Evolutionary conservation across 2,797 vertebrate species (phyloP).

Genomic region (Gadopsis marmoratus): DNA sequence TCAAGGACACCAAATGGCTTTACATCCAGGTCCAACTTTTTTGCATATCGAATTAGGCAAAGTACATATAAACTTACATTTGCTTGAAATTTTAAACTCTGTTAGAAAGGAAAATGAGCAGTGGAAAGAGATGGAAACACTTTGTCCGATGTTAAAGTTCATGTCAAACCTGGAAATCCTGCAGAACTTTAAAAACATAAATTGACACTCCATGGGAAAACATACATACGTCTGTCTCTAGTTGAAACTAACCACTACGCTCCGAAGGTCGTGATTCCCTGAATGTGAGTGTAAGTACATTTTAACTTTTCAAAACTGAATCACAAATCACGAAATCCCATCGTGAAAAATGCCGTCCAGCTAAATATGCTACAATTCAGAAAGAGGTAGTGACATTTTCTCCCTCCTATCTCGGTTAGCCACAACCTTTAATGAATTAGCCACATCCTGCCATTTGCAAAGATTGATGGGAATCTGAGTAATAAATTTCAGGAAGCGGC

Average conservation of each 20-base stretch:
- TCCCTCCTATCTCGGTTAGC: conserved; percentile 17
- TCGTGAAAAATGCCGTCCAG: not conserved
- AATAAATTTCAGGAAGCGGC: conserved; percentile 28
- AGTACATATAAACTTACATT: conserved; percentile 5
- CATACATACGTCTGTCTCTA: not conserved
- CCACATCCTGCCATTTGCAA: conserved; percentile 52
- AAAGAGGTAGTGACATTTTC: conserved; percentile 52
- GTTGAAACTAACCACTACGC: not conserved
- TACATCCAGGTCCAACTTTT: conserved; percentile 5
- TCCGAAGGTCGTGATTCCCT: not conserved
- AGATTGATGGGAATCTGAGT: conserved; percentile 48
- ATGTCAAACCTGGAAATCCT: not conserved
- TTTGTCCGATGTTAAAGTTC: conserved; percentile 16
- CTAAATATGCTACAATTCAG: conserved; percentile 22
- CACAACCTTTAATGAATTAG: conserved; percentile 48
- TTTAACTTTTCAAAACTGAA: conserved; percentile 10
- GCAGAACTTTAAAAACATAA: not conserved
- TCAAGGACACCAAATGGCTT: conserved; percentile 40
- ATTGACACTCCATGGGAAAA: not conserved
- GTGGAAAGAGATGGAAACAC: not conserved
- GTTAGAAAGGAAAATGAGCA: conserved; percentile 4
- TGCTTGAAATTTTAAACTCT: not conserved
- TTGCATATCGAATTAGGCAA: conserved; percentile 13
- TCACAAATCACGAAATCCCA: conserved; percentile 10
- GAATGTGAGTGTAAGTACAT: conserved; percentile 3